Evolutionary conservation across 2,888 invertebrate species (phyloP).

Genomic region (Noctua janthe): DNA sequence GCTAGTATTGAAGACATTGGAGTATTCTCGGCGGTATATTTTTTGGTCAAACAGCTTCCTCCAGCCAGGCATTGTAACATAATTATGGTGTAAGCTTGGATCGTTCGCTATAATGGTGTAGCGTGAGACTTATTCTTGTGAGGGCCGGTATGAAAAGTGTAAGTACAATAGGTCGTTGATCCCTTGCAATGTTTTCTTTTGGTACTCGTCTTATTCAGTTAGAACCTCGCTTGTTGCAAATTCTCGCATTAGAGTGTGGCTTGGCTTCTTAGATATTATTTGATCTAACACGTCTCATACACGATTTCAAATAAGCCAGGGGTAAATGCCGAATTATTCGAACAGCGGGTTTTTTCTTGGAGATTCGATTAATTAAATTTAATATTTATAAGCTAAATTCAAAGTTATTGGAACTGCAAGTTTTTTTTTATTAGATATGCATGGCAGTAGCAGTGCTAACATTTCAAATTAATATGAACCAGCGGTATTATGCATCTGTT

Average conservation of each 20-base stretch:
- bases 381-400: not conserved
- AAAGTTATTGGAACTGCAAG: not conserved
- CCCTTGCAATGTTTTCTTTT: not conserved
- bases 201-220: not conserved
- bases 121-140: not conserved
- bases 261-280: not conserved
- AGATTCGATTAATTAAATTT: not conserved
- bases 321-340: too few species aligned
- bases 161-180: not conserved
- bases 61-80: not conserved
- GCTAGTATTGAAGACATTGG: not conserved
- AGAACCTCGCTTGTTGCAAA: not conserved
- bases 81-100: not conserved
- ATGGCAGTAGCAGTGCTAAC: too few species aligned
- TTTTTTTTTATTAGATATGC: not conserved
- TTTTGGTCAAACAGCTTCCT: not conserved
- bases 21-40: not conserved
- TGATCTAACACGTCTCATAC: not conserved
- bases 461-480: constrained; percentile 7
- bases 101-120: not conserved
- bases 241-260: not conserved
- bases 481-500: not conserved
- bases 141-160: not conserved
- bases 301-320: not conserved
- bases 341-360: not conserved